Evolutionary conservation across 2,888 invertebrate genomes (phyloP), one percentile per base, ranked within the genome.

Genomic region (Hypselothyrea guttata): DNA sequence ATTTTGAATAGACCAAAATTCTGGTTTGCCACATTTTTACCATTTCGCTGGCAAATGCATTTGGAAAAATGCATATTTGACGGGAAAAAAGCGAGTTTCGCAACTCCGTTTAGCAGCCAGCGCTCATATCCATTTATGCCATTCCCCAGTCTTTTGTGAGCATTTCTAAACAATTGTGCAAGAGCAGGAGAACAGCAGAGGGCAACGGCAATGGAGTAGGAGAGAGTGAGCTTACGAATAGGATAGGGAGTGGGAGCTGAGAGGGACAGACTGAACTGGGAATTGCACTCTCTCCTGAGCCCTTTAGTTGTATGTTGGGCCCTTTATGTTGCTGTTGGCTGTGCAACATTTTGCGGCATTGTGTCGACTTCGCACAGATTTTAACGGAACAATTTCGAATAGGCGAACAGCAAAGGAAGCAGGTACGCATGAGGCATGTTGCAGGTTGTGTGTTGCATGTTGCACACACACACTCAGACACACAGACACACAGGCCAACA

Each of bases 321-420:
- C 72, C 60, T 64, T 69, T 65, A 55, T 60, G 72, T 63, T 67
- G 65, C 55, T 58, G 57, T 46, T 35, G 58, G 77, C 70, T 78
- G 78, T 78, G 86, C 84, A 86, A 86, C 84, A 84, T 85, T 79
- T 75, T 79, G 73, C 27, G 64, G 85, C 69, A 70, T 46, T 67
- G 56, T 70, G 59, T 59, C 44, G 44, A 58, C 59, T 63, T 54
- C 47, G 71, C 70, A 81, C 86, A 85, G 86, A 87, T 87, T 87
- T 87, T 68, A 86, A 86, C 86, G 84, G 81, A 83, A 87, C 87
- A 86, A 85, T 65, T 78, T 71, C 8, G 49, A 79, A 53, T 65
- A 70, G 87, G 87, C 70, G 64, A 64, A 47, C 86, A 85, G 83
- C 53, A 45, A 7, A 8, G 1, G 11, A 38, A 11, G 18, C 13